These are phyloP conservation scores for Oplegnathus fasciatus DNA, from an alignment of 2,113 vertebrate genomes.

Conservation along the genomic window DNA sequence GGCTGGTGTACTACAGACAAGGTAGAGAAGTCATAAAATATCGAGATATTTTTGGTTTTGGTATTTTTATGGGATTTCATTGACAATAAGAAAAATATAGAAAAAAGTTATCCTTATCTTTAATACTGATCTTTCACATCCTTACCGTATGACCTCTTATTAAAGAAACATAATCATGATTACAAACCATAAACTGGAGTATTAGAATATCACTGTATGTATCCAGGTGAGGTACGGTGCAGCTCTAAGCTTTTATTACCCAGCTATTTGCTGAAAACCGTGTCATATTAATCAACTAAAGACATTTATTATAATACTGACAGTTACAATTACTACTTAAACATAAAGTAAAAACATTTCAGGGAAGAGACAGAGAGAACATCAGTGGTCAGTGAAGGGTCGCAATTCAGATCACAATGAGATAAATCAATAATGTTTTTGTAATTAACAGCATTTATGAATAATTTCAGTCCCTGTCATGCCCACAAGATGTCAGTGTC, in stretches of 20 bases:
- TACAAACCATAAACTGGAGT: not conserved
- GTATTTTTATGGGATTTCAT: not conserved
- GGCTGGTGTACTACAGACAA: not conserved
- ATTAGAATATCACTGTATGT: not conserved
- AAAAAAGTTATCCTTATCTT: not conserved
- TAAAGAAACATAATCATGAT: too few relatives aligned
- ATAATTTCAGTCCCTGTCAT: constrained; percentile 20
- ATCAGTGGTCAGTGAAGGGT: not conserved
- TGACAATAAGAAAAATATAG: not conserved
- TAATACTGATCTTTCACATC: not conserved
- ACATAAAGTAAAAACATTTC: constrained; percentile 2
- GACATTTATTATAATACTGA: not conserved
- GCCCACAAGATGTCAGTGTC: constrained; percentile 75
- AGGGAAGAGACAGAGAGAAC: not conserved
- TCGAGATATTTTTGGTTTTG: not conserved
- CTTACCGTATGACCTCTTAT: not conserved
- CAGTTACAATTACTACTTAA: not conserved
- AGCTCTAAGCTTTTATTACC: not conserved
- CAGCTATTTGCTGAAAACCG: not conserved
- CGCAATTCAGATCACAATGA: not conserved
- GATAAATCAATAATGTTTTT: constrained; percentile 9
- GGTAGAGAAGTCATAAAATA: not conserved
- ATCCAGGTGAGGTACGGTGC: not conserved
- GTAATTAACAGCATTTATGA: constrained; percentile 13
- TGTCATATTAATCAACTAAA: not conserved